These are phyloP conservation scores for Cladorhizidae sp. DNA, from an alignment of 37 sponge, comb jelly and placozoan genomes.

Conservation along the genomic window DNA sequence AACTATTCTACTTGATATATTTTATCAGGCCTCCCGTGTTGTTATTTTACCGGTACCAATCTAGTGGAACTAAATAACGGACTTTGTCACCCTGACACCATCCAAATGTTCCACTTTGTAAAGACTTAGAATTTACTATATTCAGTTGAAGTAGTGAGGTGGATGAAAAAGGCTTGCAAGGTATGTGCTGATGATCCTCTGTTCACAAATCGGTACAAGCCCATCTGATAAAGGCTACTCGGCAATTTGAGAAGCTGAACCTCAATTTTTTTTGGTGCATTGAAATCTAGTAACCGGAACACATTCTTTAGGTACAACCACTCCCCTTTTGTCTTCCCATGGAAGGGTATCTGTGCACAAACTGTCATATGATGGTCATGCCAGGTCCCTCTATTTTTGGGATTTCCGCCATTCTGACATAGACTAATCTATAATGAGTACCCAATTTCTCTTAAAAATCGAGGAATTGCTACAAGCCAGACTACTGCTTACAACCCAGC, in stretches of 20 bases:
- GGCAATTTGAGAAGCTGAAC: constrained; percentile 1
- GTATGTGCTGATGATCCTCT: no score
- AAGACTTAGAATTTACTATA: background rate
- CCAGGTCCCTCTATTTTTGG: background rate
- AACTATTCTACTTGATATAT: constrained; percentile 4
- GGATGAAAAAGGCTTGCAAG: background rate
- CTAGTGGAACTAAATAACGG: constrained; percentile 7
- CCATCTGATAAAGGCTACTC: background rate
- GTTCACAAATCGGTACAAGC: background rate
- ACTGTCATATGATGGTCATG: constrained; percentile 14
- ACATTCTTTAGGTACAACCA: background rate
- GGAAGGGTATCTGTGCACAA: no score
- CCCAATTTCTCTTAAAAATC: constrained; percentile 2
- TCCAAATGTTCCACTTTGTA: constrained; percentile 21
- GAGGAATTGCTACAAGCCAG: constrained; percentile 8
- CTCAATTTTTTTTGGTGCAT: background rate
- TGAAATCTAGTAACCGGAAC: constrained; percentile 14
- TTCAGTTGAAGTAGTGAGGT: no score
- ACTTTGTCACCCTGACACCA: constrained; percentile 16
- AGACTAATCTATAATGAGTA: constrained; percentile 8
- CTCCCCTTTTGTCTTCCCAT: no score
- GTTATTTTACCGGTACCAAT: no score
- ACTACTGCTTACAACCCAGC: constrained; percentile 20
- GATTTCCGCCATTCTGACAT: constrained; percentile 18
- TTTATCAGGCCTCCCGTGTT: constrained; percentile 12